Evolutionary conservation across 2,888 invertebrate genomes (phyloP).

Genomic region (Heliconius sara): DNA sequence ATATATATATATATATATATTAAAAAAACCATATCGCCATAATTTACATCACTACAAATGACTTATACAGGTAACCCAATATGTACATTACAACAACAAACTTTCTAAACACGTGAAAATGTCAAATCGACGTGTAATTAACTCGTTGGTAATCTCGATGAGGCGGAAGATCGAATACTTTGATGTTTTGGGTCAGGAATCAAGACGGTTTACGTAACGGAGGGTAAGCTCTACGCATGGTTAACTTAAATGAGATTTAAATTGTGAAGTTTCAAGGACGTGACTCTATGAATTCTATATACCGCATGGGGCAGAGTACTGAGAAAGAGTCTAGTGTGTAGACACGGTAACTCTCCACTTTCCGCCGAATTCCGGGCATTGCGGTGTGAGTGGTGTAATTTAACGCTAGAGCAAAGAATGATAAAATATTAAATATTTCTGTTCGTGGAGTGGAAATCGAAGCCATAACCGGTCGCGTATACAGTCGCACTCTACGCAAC

Average conservation of each 20-base stretch:
- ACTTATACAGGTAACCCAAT: not conserved
- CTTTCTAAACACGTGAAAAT: conserved; percentile 32
- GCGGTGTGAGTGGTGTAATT: no score
- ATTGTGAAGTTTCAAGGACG: not conserved
- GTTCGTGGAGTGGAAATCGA: no score
- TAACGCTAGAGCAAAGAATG: no score
- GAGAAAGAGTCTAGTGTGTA: no score
- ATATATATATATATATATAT: no score
- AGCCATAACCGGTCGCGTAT: no score
- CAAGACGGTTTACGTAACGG: conserved; percentile 54
- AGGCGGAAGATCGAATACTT: conserved; percentile 63
- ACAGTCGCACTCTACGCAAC: no score
- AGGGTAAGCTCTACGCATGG: conserved; percentile 33
- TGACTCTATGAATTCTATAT: no score
- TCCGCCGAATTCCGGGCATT: no score
- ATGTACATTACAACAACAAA: not conserved
- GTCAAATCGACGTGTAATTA: conserved; percentile 73
- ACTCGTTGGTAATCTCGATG: conserved; percentile 65
- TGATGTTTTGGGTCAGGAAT: conserved; percentile 58
- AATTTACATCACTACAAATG: not conserved
- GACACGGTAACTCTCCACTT: no score
- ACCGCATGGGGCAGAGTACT: no score
- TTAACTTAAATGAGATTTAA: not conserved
- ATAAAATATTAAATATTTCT: no score
- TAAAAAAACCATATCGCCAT: not conserved